These are phyloP conservation scores for Onychomys leucogaster DNA, from an alignment of 2,797 vertebrate species.

Conservation along the genomic window DNA sequence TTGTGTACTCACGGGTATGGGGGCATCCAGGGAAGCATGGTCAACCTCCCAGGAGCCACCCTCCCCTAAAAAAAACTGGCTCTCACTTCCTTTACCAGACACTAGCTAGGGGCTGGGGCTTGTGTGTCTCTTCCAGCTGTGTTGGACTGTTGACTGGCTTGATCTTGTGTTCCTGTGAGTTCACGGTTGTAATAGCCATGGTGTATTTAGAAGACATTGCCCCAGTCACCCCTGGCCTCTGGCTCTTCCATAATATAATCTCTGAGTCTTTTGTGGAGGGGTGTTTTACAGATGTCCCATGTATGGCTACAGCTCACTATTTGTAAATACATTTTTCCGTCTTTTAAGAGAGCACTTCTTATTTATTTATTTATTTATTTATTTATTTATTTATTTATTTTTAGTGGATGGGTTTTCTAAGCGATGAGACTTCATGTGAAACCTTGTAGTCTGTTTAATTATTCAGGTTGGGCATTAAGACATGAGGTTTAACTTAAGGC, in stretches of 20 bases:
- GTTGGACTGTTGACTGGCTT: not conserved
- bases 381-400: too few species aligned
- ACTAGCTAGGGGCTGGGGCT: not conserved
- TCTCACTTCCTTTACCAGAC: not conserved
- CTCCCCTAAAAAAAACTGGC: not conserved
- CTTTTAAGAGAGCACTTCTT: not conserved
- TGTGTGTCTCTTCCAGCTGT: not conserved
- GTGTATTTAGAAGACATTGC: not conserved
- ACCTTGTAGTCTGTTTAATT: not conserved
- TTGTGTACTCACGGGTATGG: not conserved
- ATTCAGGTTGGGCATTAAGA: not conserved
- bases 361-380: too few species aligned
- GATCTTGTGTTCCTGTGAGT: not conserved
- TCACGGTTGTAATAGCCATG: too few species aligned
- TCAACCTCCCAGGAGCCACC: not conserved
- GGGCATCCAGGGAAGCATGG: not conserved
- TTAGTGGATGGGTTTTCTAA: not conserved
- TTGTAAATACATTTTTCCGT: not conserved
- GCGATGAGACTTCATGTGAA: not conserved
- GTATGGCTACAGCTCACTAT: not conserved
- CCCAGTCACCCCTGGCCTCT: not conserved
- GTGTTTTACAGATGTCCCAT: too few species aligned
- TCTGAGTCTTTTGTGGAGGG: not conserved
- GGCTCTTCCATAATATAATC: not conserved
- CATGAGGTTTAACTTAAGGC: not conserved